A percentile compares a stretch with the other conserved stretches of the same genome.
Conservation (phyloP, 2,113 vertebrate genomes). For the Strix uralensis region DNA sequence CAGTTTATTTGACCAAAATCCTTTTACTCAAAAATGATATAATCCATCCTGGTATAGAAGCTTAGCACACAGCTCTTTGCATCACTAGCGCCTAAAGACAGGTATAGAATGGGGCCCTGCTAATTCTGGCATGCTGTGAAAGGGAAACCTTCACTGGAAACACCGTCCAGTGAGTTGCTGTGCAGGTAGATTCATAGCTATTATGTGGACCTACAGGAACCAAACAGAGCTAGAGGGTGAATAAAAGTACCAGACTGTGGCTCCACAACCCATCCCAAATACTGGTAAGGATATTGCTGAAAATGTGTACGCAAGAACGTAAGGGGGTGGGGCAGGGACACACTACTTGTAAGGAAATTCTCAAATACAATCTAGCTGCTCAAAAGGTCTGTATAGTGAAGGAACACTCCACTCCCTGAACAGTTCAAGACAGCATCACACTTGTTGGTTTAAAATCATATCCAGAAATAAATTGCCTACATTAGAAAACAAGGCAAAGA, state of each 20-base stretch:
- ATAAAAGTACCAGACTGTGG: neutral
- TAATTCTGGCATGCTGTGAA: neutral
- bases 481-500: neutral
- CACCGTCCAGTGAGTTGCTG: rapidly evolving
- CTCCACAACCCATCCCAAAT: neutral
- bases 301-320: neutral
- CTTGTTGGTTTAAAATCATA: neutral
- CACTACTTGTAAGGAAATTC: neutral
- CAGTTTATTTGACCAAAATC: neutral
- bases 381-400: neutral
- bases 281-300: neutral
- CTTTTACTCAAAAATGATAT: neutral
- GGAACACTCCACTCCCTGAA: neutral
- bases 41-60: neutral
- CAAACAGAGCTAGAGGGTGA: neutral
- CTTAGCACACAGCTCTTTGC: neutral
- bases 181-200: neutral
- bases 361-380: neutral
- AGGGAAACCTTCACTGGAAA: neutral
- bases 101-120: no score
- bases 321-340: neutral
- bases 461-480: neutral
- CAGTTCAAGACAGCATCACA: neutral
- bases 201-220: neutral
- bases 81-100: neutral